Percentiles rank a stretch among this genome's conserved stretches.
phyloP scores from a whole-genome alignment of 2,888 invertebrate species.

The Eucera pruinosa region DNA sequence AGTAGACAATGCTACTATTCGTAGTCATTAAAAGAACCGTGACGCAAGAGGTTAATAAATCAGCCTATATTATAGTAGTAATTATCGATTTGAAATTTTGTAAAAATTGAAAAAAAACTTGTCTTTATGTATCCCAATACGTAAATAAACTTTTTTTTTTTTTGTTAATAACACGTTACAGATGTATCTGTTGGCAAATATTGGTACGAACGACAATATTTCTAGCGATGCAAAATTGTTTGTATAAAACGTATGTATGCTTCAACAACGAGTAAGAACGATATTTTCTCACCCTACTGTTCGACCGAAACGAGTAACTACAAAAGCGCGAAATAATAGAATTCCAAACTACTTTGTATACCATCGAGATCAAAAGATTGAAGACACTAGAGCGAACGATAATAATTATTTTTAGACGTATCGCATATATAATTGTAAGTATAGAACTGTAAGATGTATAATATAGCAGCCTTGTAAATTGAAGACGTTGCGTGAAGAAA shows the following conservation, averaged over 20 bases:
- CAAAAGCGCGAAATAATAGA: not conserved
- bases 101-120: too few species aligned
- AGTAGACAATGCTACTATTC: too few species aligned
- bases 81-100: too few species aligned
- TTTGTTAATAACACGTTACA: too few species aligned
- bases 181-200: too few species aligned
- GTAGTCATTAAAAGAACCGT: too few species aligned
- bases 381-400: constrained; percentile 32
- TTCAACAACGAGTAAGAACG: constrained; percentile 42
- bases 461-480: constrained; percentile 58
- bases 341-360: constrained; percentile 22
- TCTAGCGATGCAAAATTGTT: too few species aligned
- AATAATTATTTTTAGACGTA: constrained; percentile 43
- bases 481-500: constrained; percentile 19
- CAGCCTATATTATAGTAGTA: too few species aligned
- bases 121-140: too few species aligned
- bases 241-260: not conserved
- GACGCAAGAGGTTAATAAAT: too few species aligned
- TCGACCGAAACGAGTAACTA: not conserved
- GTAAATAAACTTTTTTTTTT: too few species aligned
- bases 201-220: too few species aligned
- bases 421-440: constrained; percentile 50
- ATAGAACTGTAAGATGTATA: constrained; percentile 57
- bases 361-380: constrained; percentile 21
- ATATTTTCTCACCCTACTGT: not conserved